Evolutionary conservation across 2,888 invertebrate genomes (phyloP).

Genomic region (Diaprepes abbreviatus): DNA sequence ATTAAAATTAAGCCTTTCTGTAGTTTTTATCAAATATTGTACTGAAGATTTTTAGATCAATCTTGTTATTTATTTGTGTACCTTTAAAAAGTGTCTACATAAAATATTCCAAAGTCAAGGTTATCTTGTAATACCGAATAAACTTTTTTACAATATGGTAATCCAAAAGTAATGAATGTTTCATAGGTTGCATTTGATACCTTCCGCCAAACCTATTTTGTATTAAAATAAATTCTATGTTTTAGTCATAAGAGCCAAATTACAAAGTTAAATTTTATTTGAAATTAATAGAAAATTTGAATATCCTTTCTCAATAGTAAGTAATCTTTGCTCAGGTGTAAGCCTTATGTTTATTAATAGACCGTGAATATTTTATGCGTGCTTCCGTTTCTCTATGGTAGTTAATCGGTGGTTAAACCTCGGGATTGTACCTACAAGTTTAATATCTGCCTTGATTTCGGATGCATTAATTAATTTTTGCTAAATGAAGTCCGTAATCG

Average conservation of each 20-base stretch:
- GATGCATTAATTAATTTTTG: no score
- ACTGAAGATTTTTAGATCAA: no score
- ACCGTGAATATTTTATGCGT: conserved; percentile 2
- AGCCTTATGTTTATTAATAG: conserved; percentile 22
- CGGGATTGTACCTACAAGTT: neutral
- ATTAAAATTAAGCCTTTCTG: no score
- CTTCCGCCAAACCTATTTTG: neutral
- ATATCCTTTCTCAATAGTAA: conserved; percentile 8
- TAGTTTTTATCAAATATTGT: no score
- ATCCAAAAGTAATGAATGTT: neutral
- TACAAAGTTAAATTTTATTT: conserved; percentile 9
- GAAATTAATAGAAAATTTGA: conserved; percentile 10
- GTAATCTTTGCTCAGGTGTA: conserved; percentile 16
- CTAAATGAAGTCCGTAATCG: no score
- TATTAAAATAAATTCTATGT: neutral
- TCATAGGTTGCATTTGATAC: neutral
- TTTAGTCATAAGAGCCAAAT: neutral
- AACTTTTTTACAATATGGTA: neutral
- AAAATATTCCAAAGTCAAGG: no score
- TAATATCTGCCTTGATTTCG: no score
- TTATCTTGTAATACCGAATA: no score
- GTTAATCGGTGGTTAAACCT: neutral
- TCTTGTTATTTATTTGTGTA: no score
- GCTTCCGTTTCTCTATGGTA: neutral
- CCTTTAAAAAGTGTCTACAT: no score